Conservation (phyloP, 1,140 invertebrate genomes). For the Aradophagus sp. region DNA sequence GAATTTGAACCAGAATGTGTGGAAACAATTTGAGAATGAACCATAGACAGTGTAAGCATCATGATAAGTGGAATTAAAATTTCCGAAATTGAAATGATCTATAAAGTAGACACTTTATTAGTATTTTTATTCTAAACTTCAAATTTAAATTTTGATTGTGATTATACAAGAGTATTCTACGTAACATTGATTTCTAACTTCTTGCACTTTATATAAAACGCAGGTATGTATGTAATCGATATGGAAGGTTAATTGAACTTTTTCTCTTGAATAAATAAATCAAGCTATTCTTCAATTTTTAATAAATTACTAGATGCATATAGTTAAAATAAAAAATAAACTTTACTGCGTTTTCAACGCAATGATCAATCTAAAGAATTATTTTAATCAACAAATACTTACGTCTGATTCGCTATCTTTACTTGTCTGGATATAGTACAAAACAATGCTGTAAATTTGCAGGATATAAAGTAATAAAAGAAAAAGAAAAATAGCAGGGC, state of each 20-base stretch:
- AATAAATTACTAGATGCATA: too few relatives aligned
- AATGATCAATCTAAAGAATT: neutral
- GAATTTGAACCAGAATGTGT: conserved; percentile 76
- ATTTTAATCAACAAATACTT: conserved; percentile 34
- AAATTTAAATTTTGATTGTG: too few relatives aligned
- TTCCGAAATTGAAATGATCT: conserved; percentile 78
- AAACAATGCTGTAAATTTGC: conserved; percentile 81
- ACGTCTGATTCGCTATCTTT: conserved; percentile 72
- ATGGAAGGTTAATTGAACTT: too few relatives aligned
- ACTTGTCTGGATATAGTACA: conserved; percentile 77
- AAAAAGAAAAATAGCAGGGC: conserved; percentile 81
- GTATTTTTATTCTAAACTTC: neutral
- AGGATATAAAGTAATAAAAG: conserved; percentile 85
- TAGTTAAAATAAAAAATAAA: too few relatives aligned
- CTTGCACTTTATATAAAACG: too few relatives aligned
- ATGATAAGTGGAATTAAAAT: conserved; percentile 86
- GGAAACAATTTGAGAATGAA: conserved; percentile 93
- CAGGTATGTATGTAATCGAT: too few relatives aligned
- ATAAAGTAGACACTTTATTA: conserved; percentile 9
- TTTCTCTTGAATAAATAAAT: too few relatives aligned
- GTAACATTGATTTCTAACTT: too few relatives aligned
- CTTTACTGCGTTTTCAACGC: too few relatives aligned
- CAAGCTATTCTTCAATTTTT: too few relatives aligned
- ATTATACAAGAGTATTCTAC: too few relatives aligned
- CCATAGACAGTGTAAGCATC: conserved; percentile 87